Evolutionary conservation across 1,140 invertebrate species (phyloP).

Genomic region (Plectrocnemia conspersa): DNA sequence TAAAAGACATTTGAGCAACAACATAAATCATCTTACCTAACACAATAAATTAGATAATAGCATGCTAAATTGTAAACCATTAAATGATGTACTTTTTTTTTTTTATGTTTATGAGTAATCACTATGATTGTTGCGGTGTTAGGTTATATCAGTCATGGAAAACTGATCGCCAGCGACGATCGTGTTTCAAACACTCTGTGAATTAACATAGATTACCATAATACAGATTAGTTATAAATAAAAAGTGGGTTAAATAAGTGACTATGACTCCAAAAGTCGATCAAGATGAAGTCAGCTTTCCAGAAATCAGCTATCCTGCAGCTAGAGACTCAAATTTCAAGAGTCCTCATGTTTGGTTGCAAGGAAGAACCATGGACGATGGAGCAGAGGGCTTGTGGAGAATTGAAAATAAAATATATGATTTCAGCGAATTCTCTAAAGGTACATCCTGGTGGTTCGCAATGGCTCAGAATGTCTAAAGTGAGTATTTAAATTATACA

Average conservation of each 20-base stretch:
- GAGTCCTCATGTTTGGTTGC: slow-evolving; percentile 55
- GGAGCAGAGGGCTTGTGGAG: slow-evolving; percentile 74
- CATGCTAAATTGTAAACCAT: no score
- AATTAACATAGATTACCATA: no score
- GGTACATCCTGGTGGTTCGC: slow-evolving; percentile 71
- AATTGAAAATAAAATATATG: slow-evolving; percentile 69
- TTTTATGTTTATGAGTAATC: no score
- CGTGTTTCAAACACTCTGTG: no score
- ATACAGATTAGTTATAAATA: no score
- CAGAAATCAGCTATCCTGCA: slow-evolving; percentile 51
- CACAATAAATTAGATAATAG: no score
- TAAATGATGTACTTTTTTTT: no score
- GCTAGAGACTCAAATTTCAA: slow-evolving; percentile 47
- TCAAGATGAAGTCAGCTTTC: slow-evolving; percentile 40
- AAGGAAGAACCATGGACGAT: slow-evolving; percentile 63
- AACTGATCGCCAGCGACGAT: no score
- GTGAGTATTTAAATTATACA: slow-evolving; percentile 44
- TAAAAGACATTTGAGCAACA: no score
- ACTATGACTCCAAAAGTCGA: slow-evolving; percentile 5
- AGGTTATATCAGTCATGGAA: no score
- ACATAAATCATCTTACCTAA: no score
- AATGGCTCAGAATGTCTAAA: slow-evolving; percentile 68
- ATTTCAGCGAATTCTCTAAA: slow-evolving; percentile 63
- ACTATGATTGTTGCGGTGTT: no score
- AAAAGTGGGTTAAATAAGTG: background rate